A percentile compares a stretch with the other conserved stretches of the same genome.
phyloP scores from a whole-genome alignment of 2,113 vertebrate genomes.

The Catagonus wagneri region DNA sequence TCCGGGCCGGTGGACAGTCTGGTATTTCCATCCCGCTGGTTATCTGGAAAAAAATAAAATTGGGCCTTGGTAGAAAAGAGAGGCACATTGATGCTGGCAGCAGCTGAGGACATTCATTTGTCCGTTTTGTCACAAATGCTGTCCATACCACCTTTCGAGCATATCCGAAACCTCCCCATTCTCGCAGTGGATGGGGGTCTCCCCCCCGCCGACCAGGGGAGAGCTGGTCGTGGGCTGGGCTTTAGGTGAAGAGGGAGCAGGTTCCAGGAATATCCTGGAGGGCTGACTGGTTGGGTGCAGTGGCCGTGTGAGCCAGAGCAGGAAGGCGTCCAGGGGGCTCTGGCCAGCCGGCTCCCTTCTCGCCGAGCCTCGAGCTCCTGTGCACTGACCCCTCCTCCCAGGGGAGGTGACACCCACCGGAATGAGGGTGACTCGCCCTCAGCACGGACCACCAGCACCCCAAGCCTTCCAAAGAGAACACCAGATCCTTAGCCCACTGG shows the following conservation, averaged over 20 bases:
- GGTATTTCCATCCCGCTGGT: background rate
- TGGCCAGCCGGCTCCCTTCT: background rate
- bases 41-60: background rate
- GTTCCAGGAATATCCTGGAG: background rate
- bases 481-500: no score
- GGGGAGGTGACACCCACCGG: background rate
- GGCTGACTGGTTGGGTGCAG: background rate
- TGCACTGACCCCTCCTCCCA: background rate
- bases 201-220: background rate
- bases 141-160: background rate
- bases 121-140: background rate
- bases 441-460: background rate
- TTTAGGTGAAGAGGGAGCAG: background rate
- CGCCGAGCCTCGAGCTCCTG: background rate
- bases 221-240: background rate
- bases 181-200: background rate
- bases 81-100: background rate
- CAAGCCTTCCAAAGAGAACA: background rate
- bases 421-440: slow-evolving; percentile 43
- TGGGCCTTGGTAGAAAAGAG: background rate
- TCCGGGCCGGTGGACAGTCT: background rate
- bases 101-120: background rate
- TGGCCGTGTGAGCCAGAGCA: background rate
- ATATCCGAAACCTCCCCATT: no score
- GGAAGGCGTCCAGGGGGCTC: background rate